These are phyloP conservation scores for Ischnura elegans DNA, from an alignment of 2,888 invertebrate genomes.

Conservation along the genomic window DNA sequence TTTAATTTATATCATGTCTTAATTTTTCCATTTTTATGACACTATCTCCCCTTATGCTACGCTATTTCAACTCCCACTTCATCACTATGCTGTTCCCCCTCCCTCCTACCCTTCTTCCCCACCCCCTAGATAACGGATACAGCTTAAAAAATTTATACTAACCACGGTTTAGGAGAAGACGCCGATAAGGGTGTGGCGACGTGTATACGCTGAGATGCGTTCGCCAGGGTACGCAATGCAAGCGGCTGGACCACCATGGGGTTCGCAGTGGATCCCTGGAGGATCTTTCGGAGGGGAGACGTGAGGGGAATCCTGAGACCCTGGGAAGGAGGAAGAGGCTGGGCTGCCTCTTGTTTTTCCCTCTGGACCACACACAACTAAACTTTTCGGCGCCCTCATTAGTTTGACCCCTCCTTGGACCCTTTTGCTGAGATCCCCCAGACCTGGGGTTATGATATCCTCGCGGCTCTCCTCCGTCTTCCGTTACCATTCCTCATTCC, in stretches of 20 bases:
- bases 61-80: too few species aligned
- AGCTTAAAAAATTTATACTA: constrained; percentile 16
- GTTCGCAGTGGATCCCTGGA: background rate
- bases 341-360: background rate
- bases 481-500: background rate
- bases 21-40: too few species aligned
- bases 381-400: constrained; percentile 54
- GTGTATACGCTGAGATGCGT: background rate
- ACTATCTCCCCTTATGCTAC: background rate
- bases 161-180: background rate
- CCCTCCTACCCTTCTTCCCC: background rate
- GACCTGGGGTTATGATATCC: constrained; percentile 14
- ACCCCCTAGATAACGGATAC: constrained; percentile 3
- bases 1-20: too few species aligned
- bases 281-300: background rate
- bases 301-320: background rate
- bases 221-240: background rate
- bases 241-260: background rate
- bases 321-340: background rate
- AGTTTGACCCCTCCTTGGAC: background rate
- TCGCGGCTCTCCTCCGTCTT: background rate
- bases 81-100: too few species aligned
- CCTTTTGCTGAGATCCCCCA: background rate
- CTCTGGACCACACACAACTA: constrained; percentile 11
- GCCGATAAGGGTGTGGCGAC: background rate